A percentile compares a stretch with the other conserved stretches of the same genome.
These are phyloP conservation scores for Epicampocera succincta DNA, from an alignment of 2,888 invertebrate species.

Conservation along the genomic window DNA sequence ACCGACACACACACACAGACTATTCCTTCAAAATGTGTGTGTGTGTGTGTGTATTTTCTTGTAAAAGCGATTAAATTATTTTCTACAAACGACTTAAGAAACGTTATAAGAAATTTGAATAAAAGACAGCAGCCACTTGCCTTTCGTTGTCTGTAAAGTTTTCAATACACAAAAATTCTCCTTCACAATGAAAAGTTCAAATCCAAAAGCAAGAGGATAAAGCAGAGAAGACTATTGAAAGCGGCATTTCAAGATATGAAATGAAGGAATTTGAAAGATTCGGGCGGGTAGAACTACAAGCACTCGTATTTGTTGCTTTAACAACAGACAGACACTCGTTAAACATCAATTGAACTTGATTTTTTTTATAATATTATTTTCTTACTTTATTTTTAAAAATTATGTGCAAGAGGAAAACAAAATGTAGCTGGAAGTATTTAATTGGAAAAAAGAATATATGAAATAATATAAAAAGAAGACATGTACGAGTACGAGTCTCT, in stretches of 20 bases:
- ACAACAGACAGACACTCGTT: slow-evolving; percentile 68
- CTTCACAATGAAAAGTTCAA: slow-evolving; percentile 56
- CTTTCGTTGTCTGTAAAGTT: slow-evolving; percentile 65
- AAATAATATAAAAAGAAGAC: slow-evolving; percentile 27
- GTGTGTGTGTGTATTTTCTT: slow-evolving; percentile 19
- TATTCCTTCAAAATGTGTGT: slow-evolving; percentile 5
- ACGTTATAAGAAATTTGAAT: slow-evolving; percentile 55
- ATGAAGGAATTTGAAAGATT: slow-evolving; percentile 1
- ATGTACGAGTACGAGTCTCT: too few relatives aligned
- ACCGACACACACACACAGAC: background rate
- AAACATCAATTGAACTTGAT: slow-evolving; percentile 68
- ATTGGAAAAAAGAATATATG: slow-evolving; percentile 8
- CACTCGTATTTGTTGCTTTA: slow-evolving; percentile 63
- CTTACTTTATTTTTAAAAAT: slow-evolving; percentile 3
- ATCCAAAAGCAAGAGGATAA: slow-evolving; percentile 41
- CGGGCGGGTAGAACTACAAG: background rate
- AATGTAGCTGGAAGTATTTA: background rate
- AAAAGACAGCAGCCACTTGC: slow-evolving; percentile 48
- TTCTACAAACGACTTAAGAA: slow-evolving; percentile 66
- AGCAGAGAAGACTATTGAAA: slow-evolving; percentile 9
- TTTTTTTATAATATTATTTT: slow-evolving; percentile 13
- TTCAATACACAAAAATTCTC: slow-evolving; percentile 58
- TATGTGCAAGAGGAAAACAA: background rate
- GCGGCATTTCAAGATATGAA: slow-evolving; percentile 7
- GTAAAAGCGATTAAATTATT: slow-evolving; percentile 61